A percentile compares a stretch with the other conserved stretches of the same genome.
These are phyloP conservation scores for Tigriopus japonicus DNA, from an alignment of 1,140 invertebrate genomes.

Conservation along the genomic window DNA sequence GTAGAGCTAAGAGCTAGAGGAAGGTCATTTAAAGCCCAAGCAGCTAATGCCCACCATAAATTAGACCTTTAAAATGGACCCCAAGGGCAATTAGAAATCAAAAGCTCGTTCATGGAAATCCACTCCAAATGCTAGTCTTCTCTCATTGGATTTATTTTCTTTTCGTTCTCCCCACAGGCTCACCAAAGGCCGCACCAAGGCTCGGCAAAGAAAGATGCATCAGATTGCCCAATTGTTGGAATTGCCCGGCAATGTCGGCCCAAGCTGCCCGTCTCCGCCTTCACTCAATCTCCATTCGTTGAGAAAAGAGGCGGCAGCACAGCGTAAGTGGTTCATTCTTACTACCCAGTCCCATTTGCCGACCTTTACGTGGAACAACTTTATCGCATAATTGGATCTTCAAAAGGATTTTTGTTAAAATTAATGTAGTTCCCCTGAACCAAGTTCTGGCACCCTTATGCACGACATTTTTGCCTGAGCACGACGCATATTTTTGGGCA, in stretches of 20 bases:
- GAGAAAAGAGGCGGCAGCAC: too few species aligned
- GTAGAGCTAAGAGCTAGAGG: too few species aligned
- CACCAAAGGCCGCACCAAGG: conserved; percentile 70
- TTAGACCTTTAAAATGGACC: conserved; percentile 14
- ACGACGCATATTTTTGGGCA: too few species aligned
- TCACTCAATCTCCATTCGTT: conserved; percentile 23
- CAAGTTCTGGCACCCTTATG: too few species aligned
- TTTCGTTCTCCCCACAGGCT: conserved; percentile 34
- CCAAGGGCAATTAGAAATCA: conserved; percentile 13
- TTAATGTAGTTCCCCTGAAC: too few species aligned
- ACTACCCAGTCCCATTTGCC: too few species aligned
- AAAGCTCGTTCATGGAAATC: conserved; percentile 14
- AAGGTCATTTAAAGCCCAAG: too few species aligned
- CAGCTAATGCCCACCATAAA: neutral
- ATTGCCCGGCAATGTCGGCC: conserved; percentile 41
- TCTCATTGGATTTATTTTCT: conserved; percentile 10
- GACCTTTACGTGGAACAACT: too few species aligned
- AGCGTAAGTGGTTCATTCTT: too few species aligned
- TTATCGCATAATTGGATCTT: too few species aligned
- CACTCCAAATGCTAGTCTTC: conserved; percentile 13
- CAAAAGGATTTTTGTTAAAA: too few species aligned
- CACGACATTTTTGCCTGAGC: too few species aligned
- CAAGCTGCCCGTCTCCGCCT: conserved; percentile 30
- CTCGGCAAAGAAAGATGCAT: conserved; percentile 85
- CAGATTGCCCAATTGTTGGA: conserved; percentile 81